These are phyloP conservation scores for Amblyopsis rosae DNA, from an alignment of 2,113 vertebrate genomes.

Conservation along the genomic window DNA sequence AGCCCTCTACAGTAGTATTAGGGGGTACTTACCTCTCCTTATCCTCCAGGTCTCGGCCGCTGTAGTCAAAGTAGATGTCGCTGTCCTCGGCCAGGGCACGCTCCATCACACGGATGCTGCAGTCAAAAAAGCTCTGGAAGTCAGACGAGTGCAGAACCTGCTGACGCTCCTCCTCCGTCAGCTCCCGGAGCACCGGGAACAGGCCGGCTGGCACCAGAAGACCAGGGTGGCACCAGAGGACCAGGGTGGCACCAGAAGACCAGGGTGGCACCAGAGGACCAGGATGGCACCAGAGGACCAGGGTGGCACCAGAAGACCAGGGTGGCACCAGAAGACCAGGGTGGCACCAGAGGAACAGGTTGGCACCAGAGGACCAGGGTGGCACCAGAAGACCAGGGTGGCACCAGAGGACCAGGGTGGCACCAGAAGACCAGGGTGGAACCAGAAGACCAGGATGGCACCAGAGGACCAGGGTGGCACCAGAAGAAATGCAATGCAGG, in stretches of 20 bases:
- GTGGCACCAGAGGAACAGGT: slow-evolving; percentile 24
- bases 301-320: not conserved
- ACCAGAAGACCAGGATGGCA: not conserved
- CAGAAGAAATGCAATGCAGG: too few species aligned
- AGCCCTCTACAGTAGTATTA: not conserved
- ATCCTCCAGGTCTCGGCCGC: slow-evolving; percentile 89
- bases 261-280: not conserved
- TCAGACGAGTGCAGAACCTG: slow-evolving; percentile 95
- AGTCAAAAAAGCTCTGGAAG: slow-evolving; percentile 96
- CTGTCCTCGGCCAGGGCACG: slow-evolving; percentile 91
- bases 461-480: not conserved
- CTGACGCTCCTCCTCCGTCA: slow-evolving; percentile 96
- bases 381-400: not conserved
- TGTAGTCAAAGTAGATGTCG: slow-evolving; percentile 96
- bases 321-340: not conserved
- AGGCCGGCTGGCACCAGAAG: slow-evolving; percentile 21
- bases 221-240: not conserved
- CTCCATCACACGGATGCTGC: slow-evolving; percentile 94
- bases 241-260: not conserved
- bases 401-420: not conserved
- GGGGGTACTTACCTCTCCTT: slow-evolving; percentile 88
- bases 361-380: not conserved
- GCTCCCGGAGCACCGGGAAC: slow-evolving; percentile 77
- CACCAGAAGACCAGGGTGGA: not conserved
- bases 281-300: too few species aligned